Percentiles rank a stretch among this genome's conserved stretches.
These are phyloP conservation scores for Leptinotarsa texana DNA, from an alignment of 1,140 invertebrate genomes.

Conservation along the genomic window DNA sequence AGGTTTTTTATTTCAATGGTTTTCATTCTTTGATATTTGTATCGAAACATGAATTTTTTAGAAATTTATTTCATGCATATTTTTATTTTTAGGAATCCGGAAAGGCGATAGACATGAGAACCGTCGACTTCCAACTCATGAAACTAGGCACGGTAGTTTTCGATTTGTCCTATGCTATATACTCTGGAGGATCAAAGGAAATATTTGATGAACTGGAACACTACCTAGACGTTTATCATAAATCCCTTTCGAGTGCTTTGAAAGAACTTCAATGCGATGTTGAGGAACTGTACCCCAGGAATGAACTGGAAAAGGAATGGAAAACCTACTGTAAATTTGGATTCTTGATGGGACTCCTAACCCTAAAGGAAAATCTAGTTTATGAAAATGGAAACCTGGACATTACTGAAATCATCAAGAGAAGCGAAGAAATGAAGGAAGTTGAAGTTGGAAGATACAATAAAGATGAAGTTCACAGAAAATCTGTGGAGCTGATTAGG, in stretches of 20 bases:
- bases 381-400: background rate
- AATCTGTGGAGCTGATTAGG: background rate
- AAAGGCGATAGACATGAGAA: constrained; percentile 24
- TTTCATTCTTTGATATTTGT: too few relatives aligned
- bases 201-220: constrained; percentile 57
- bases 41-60: too few relatives aligned
- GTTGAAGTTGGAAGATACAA: background rate
- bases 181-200: constrained; percentile 58
- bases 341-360: constrained; percentile 18
- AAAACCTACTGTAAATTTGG: constrained; percentile 52
- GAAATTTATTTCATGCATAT: too few relatives aligned
- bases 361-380: background rate
- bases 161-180: constrained; percentile 64
- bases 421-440: background rate
- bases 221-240: constrained; percentile 62
- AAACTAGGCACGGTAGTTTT: constrained; percentile 61
- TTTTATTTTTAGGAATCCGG: background rate
- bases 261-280: constrained; percentile 55
- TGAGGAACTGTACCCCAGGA: constrained; percentile 56
- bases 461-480: background rate
- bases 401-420: background rate
- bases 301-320: constrained; percentile 53
- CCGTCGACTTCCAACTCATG: constrained; percentile 62
- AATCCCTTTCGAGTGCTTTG: constrained; percentile 54
- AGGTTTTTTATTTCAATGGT: too few relatives aligned